Evolutionary conservation across 2,888 invertebrate species (phyloP), one percentile per base, ranked within the genome.

Genomic region (Ischnus inquisitorius): DNA sequence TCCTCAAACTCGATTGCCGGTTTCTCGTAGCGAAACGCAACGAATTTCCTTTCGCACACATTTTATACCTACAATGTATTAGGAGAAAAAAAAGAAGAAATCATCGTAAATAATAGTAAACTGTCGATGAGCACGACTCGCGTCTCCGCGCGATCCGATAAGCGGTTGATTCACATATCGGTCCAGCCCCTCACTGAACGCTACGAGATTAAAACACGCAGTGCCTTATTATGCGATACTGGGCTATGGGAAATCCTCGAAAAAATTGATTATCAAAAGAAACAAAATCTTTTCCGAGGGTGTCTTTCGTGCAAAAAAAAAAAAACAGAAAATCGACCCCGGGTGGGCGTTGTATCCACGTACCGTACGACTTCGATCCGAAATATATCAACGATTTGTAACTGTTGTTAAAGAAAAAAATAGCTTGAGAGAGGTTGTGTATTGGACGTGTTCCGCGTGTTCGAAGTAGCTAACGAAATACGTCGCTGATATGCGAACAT

Each of bases 401-500:
- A 28, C 69, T 39, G 69, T 34, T 69, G 68, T 68, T 14, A 25
- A 28, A 60, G 12, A 34, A 4, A 34, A 34, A 34, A 54, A 10
- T 54, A 54, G 54, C 19, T 54, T 22, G 54, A 54, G 22, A 54
- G 54, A 54, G 19, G n/a, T n/a, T n/a, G 19, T 54, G 22, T 54
- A 54, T 54, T 16, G 16, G 19, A 19, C 2, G 54, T 22, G 54
- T 54, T 54, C 54, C 34, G 80, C 79, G 41, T 86, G 88, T 88
- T 90, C 84, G 87, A 89, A 90, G 46, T 74, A 62, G 72, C 25
- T 12, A 78, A 74, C 74, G 64, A 62, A 80, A 60, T 64, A 81
- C 69, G 74, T 84, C 89, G 88, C 88, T 88, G 90, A 90, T 90
- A 89, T 90, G 90, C 88, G 87, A 90, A 88, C 87, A 90, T 90